Evolutionary conservation across 1,140 invertebrate species (phyloP), one percentile per base, ranked within the genome.

Genomic region (Pseudomyrmex pallidus): DNA sequence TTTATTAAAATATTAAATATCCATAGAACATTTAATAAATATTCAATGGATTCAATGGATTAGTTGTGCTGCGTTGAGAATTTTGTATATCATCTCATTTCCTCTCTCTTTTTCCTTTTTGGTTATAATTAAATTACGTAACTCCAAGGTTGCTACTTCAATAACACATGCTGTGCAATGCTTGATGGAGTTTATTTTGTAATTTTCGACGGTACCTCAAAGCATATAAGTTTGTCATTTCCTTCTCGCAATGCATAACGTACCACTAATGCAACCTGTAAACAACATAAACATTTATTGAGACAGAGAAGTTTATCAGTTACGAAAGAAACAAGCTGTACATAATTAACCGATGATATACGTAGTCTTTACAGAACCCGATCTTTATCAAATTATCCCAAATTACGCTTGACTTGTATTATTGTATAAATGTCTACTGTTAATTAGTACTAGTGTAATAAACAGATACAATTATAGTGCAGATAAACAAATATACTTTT

Each of bases 131-230:
- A 68, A 67, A 68, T 78, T 70, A 80, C 0, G 9, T 80, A 80
- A 80, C 12, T 25, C n/a, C 2, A 80, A 70, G 35, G 35, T 35
- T 35, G 35, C 35, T 35, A 35, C 35, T 35, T 35, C 35, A 5
- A 7, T 35, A 35, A 35, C 35, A 35, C 35, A 35, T 35, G 35
- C 35, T 7, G 35, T 35, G 35, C 35, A 35, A 35, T 35, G 35
- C 5, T 9, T 0, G 12, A 48, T 35, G 44, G n/a, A 74, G 1
- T 48, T 85, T 35, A 90, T 20, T 83, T 84, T 8, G 63, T 86
- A 74, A 97, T 97, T 90, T 95, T 96, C 2, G 96, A 95, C 25
- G 96, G 95, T 52, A 96, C 95, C 92, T 96, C 95, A 91, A 97
- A 97, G 88, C 96, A 97, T 22, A 95, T 93, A 1, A 96, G 86